A percentile compares a stretch with the other conserved stretches of the same genome.
Conservation (phyloP, 1,140 invertebrate genomes). For the Scaptomyza montana region DNA sequence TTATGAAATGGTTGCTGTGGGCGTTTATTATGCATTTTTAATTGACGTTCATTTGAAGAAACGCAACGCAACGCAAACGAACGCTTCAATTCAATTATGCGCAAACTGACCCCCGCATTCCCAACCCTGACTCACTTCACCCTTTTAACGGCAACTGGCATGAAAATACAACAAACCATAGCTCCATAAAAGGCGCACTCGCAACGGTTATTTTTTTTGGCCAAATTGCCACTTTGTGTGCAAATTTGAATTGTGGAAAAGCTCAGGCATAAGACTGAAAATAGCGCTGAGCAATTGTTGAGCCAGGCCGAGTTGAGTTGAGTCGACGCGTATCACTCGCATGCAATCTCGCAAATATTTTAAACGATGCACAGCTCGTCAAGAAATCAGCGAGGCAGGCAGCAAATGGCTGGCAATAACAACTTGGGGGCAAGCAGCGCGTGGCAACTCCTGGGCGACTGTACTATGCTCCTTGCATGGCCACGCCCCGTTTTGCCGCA, state of each 20-base stretch:
- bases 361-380: slow-evolving; percentile 59
- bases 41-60: slow-evolving; percentile 81
- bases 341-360: slow-evolving; percentile 73
- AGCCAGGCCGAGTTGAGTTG: neutral
- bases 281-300: slow-evolving; percentile 63
- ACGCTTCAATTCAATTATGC: slow-evolving; percentile 78
- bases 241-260: slow-evolving; percentile 80
- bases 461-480: slow-evolving; percentile 7
- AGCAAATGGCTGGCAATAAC: neutral
- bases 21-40: slow-evolving; percentile 81
- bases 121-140: slow-evolving; percentile 5
- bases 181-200: slow-evolving; percentile 70
- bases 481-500: slow-evolving; percentile 45
- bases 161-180: neutral
- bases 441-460: slow-evolving; percentile 17
- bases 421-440: slow-evolving; percentile 28
- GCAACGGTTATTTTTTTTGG: slow-evolving; percentile 77
- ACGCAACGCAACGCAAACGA: slow-evolving; percentile 60
- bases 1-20: slow-evolving; percentile 79
- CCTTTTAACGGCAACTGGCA: slow-evolving; percentile 6
- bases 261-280: slow-evolving; percentile 65
- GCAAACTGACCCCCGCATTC: slow-evolving; percentile 18
- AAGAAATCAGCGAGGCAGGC: slow-evolving; percentile 52
- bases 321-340: slow-evolving; percentile 49
- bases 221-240: slow-evolving; percentile 81